phyloP scores from a whole-genome alignment of 1,140 invertebrate genomes.

The Nymphalis io region DNA sequence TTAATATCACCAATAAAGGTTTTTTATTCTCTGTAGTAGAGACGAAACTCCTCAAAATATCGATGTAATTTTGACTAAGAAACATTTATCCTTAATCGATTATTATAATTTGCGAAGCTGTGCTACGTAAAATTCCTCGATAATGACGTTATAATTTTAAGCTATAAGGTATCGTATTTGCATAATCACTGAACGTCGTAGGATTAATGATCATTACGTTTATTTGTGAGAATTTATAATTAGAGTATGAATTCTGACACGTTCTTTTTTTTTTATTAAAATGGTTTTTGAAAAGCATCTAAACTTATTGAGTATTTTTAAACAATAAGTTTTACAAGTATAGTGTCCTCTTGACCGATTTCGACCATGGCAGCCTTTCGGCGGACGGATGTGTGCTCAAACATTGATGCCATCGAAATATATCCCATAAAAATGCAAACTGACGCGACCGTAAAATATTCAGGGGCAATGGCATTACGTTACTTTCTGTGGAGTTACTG shows the following conservation, averaged over 20 bases:
- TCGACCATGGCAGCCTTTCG: too few relatives aligned
- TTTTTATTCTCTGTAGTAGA: too few relatives aligned
- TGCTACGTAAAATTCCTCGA: constrained; percentile 26
- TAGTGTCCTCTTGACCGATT: too few relatives aligned
- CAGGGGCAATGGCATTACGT: too few relatives aligned
- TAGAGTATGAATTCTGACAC: not conserved
- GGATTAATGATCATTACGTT: constrained; percentile 24
- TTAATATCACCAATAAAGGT: too few relatives aligned
- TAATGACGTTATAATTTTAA: constrained; percentile 38
- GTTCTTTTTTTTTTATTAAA: not conserved
- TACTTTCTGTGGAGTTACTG: too few relatives aligned
- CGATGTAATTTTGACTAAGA: not conserved
- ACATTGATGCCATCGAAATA: too few relatives aligned
- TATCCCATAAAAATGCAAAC: too few relatives aligned
- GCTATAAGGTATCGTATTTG: constrained; percentile 34
- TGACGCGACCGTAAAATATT: too few relatives aligned
- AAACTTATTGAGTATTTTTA: too few relatives aligned
- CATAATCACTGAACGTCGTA: constrained; percentile 34
- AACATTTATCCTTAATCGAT: constrained; percentile 2
- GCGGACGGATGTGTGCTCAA: too few relatives aligned
- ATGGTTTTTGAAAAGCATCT: not conserved
- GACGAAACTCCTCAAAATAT: not conserved
- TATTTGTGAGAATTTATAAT: constrained; percentile 35
- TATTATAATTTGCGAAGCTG: constrained; percentile 2
- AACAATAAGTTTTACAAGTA: too few relatives aligned